phyloP scores from a whole-genome alignment of 1,140 invertebrate genomes.

The Galendromus occidentalis region DNA sequence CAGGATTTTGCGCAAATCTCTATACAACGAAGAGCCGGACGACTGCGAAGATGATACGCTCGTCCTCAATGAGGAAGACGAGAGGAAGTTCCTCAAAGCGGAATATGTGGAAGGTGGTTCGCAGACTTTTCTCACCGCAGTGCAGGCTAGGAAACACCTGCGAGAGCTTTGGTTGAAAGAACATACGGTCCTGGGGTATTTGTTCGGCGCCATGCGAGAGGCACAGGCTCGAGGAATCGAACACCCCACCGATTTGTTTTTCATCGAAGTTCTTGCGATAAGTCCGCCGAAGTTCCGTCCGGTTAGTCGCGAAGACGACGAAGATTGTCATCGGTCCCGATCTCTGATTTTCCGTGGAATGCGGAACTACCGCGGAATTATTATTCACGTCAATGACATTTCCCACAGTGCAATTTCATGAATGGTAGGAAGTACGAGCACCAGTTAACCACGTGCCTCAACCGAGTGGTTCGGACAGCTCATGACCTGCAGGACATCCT shows the following conservation, averaged over 20 bases:
- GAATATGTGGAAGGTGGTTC: slow-evolving; percentile 14
- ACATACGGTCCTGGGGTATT: slow-evolving; percentile 40
- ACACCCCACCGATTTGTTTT: slow-evolving; percentile 68
- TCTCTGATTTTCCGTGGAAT: too few species aligned
- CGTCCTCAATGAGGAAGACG: slow-evolving; percentile 10
- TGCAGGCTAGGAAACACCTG: slow-evolving; percentile 41
- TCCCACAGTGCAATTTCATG: slow-evolving; percentile 36
- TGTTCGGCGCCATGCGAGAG: slow-evolving; percentile 47
- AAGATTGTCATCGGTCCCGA: too few species aligned
- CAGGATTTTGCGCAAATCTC: neutral
- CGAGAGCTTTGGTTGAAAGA: slow-evolving; percentile 55
- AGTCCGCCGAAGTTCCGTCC: slow-evolving; percentile 68
- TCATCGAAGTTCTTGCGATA: slow-evolving; percentile 61
- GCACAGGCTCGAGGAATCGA: slow-evolving; percentile 25
- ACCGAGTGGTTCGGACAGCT: slow-evolving; percentile 23
- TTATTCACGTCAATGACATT: neutral
- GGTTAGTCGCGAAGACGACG: slow-evolving; percentile 27
- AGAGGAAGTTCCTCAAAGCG: slow-evolving; percentile 7
- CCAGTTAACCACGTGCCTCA: slow-evolving; percentile 45
- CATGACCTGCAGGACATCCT: slow-evolving; percentile 2
- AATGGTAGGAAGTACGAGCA: slow-evolving; percentile 53
- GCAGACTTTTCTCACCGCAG: slow-evolving; percentile 25
- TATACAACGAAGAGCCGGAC: slow-evolving; percentile 14
- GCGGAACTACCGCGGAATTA: neutral
- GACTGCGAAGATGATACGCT: slow-evolving; percentile 18